These are phyloP conservation scores for Mormyrus lacerda DNA, from an alignment of 2,113 vertebrate species.

Conservation along the genomic window DNA sequence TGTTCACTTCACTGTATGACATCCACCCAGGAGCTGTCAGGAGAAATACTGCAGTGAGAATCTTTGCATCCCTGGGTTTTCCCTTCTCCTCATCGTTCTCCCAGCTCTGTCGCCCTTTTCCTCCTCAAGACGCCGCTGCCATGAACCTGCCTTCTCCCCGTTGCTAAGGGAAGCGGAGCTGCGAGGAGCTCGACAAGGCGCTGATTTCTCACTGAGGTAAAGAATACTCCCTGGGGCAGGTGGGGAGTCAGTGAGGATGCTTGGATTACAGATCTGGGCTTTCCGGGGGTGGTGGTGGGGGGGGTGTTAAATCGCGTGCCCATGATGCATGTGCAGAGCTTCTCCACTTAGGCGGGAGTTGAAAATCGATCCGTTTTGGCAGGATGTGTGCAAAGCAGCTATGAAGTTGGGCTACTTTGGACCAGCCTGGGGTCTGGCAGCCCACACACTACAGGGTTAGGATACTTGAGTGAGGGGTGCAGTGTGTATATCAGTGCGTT, in stretches of 20 bases:
- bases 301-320: background rate
- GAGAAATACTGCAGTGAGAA: conserved; percentile 52
- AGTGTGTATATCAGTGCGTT: background rate
- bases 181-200: conserved; percentile 48
- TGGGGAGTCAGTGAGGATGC: conserved; percentile 40
- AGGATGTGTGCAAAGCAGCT: background rate
- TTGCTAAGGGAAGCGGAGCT: conserved; percentile 58
- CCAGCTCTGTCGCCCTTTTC: conserved; percentile 33
- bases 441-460: background rate
- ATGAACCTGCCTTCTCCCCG: conserved; percentile 59
- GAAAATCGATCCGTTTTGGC: background rate
- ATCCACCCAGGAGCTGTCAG: conserved; percentile 38
- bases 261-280: conserved; percentile 26
- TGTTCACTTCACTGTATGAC: conserved; percentile 40
- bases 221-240: conserved; percentile 39
- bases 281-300: background rate
- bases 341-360: background rate
- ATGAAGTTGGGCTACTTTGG: background rate
- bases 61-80: conserved; percentile 29
- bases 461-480: background rate
- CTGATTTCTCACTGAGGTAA: conserved; percentile 59
- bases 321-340: background rate
- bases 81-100: conserved; percentile 37
- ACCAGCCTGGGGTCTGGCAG: background rate
- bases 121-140: conserved; percentile 45